A percentile compares a stretch with the other conserved stretches of the same genome.
Evolutionary conservation across 2,113 vertebrate genomes (phyloP).

Genomic region (Pampusana beccarii): DNA sequence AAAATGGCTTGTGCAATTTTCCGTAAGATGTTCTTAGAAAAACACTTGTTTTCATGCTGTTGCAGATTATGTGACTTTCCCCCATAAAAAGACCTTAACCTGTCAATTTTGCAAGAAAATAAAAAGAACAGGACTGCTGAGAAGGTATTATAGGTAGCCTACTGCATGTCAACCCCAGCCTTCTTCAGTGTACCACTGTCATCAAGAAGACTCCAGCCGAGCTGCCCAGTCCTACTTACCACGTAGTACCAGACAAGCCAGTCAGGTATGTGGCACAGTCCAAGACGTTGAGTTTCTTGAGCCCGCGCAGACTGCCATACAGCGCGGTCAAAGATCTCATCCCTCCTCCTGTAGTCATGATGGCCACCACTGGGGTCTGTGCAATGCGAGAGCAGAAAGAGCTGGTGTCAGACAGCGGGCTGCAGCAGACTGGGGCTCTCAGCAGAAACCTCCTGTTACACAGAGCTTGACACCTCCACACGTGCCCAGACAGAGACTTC

Average conservation of each 20-base stretch:
- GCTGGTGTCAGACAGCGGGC: rapidly evolving
- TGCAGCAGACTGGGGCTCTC: not conserved
- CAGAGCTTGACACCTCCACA: not conserved
- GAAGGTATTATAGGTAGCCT: not conserved
- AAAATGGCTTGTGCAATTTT: not conserved
- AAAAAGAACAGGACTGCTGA: not conserved
- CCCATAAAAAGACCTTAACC: not conserved
- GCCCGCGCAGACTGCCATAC: conserved; percentile 80
- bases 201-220: not conserved
- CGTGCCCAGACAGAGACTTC: rapidly evolving
- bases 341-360: conserved; percentile 87
- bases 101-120: not conserved
- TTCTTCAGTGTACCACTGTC: not conserved
- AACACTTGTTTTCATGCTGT: not conserved
- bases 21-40: not conserved
- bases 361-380: conserved; percentile 81
- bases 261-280: conserved; percentile 83
- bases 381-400: not conserved
- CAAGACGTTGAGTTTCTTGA: conserved; percentile 80
- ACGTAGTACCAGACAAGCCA: conserved; percentile 88
- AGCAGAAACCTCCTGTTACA: not conserved
- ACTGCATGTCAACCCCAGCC: not conserved
- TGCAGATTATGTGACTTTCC: not conserved
- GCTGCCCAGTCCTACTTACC: conserved; percentile 72
- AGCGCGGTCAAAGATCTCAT: conserved; percentile 81